Evolutionary conservation across 2,797 vertebrate genomes (phyloP).

Genomic region (Sibirionetta formosa): DNA sequence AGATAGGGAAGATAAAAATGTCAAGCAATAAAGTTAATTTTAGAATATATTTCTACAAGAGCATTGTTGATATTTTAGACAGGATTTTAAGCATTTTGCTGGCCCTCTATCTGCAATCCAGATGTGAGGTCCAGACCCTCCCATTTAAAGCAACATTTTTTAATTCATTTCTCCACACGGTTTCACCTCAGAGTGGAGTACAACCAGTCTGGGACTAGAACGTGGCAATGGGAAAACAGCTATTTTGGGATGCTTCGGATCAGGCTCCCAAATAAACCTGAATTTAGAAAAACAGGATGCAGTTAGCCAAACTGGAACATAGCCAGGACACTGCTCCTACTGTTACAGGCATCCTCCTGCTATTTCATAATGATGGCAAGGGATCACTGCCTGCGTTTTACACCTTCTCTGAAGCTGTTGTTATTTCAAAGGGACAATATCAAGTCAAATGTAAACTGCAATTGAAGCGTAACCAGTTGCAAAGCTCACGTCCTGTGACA

Average conservation of each 20-base stretch:
- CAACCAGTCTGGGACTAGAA: background rate
- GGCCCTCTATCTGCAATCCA: background rate
- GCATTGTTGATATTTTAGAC: background rate
- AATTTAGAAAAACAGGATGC: background rate
- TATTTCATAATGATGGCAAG: background rate
- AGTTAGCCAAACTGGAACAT: slow-evolving; percentile 19
- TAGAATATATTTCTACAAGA: background rate
- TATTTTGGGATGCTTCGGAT: background rate
- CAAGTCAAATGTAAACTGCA: background rate
- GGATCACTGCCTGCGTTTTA: background rate
- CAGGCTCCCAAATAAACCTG: background rate
- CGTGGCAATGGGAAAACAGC: background rate
- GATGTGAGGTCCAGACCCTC: background rate
- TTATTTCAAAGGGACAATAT: background rate
- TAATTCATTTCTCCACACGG: background rate
- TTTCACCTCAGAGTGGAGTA: background rate
- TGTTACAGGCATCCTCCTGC: background rate
- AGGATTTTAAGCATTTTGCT: background rate
- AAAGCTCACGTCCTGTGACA: background rate
- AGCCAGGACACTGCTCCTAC: background rate
- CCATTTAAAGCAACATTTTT: background rate
- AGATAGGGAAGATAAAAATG: background rate
- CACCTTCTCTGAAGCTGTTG: background rate
- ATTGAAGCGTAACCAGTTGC: background rate
- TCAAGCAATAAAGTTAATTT: background rate